Evolutionary conservation across 2,113 vertebrate genomes (phyloP), one percentile per base, ranked within the genome.

Genomic region (Pluvialis apricaria): DNA sequence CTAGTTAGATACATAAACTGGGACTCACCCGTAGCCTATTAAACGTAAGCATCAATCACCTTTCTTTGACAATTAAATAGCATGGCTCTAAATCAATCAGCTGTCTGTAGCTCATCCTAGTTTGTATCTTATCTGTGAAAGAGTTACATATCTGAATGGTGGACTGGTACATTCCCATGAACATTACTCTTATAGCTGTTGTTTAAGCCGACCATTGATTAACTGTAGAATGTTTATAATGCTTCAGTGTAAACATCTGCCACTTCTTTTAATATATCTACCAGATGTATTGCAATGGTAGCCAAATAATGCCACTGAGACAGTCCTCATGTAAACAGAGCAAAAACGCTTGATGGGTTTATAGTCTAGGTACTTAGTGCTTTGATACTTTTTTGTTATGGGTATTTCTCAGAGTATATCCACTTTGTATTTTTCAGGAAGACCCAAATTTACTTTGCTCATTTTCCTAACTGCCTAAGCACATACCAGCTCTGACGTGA

Each of bases 21-120:
- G 58, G 62, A 64, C 68, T 91, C 82, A 76, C 73, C 34, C 94
- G 71, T 83, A 86, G 34, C 76, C 86, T 95, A 93, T 66, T 90
- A 81, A 93, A 96, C 87, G 64, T 93, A 91, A 97, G 88, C 36
- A 95, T 51, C 81, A 82, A 61, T 61, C 91, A 65, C 31, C 29
- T 85, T 61, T 95, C 92, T 92, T 86, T 92, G 91, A 91, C 73
- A 96, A 96, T 80, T 61, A 97, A 97, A 97, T 70, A 95, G 19
- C 84, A 87, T 82, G 72, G 62, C 62, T 95, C 73, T 91, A 84
- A 89, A 86, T 82, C 83, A 92, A 83, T 89, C 31, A 73, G 19
- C 60, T 82, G 58, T 73, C 29, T 80, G 49, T 52, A 61, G 42
- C 11, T 96, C 32, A 55, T 64, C 72, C 62, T 93, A 29, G 32